A percentile compares a stretch with the other conserved stretches of the same genome.
Evolutionary conservation across 2,113 vertebrate genomes (phyloP).

Genomic region (Crypturellus undulatus): DNA sequence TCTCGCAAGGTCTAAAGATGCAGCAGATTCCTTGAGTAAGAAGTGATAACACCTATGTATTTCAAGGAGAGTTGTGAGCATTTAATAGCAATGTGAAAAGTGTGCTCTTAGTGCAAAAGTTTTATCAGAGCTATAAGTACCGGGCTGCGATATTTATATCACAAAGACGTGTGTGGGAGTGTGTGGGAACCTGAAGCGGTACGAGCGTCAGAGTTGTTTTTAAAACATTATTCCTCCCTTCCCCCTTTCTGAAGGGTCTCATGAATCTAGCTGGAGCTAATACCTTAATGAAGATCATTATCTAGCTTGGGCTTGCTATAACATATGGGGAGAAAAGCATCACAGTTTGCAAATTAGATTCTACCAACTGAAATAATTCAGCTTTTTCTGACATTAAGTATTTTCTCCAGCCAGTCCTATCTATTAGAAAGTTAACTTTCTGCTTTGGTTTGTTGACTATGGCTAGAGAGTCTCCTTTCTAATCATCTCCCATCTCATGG

Average conservation of each 20-base stretch:
- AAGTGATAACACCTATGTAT: not conserved
- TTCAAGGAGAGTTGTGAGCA: not conserved
- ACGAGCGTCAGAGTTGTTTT: not conserved
- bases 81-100: conserved; percentile 2
- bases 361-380: not conserved
- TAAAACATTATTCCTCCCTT: not conserved
- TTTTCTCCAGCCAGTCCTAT: not conserved
- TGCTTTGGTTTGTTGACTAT: not conserved
- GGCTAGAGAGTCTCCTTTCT: not conserved
- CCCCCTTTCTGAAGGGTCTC: not conserved
- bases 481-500: not conserved
- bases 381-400: not conserved
- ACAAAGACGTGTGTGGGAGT: not conserved
- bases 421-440: not conserved
- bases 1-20: not conserved
- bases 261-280: not conserved
- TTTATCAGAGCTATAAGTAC: not conserved
- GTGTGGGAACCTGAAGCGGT: not conserved
- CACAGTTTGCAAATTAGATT: not conserved
- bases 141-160: not conserved
- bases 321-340: not conserved
- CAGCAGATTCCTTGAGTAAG: not conserved
- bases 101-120: not conserved
- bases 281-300: not conserved
- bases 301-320: not conserved